These are phyloP conservation scores for Nymphalis urticae DNA, from an alignment of 2,888 invertebrate genomes.

Conservation along the genomic window DNA sequence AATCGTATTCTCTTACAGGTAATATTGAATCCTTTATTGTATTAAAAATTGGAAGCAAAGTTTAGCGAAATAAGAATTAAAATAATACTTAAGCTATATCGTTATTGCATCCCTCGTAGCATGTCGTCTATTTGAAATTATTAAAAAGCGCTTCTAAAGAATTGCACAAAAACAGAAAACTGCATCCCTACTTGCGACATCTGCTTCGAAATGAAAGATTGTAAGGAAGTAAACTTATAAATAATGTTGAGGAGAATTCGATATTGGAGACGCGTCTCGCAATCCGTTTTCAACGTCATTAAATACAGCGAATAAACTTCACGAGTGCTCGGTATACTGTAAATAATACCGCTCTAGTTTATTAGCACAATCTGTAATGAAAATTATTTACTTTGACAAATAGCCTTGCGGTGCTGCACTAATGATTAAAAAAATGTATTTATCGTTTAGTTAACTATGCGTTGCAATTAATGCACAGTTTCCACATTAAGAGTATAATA, in stretches of 20 bases:
- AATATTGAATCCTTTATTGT: background rate
- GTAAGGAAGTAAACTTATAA: constrained; percentile 7
- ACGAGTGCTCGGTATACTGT: background rate
- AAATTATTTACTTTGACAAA: constrained; percentile 19
- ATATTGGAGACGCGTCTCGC: constrained; percentile 6
- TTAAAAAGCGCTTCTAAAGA: constrained; percentile 21
- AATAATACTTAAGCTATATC: constrained; percentile 2
- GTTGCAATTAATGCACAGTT: background rate
- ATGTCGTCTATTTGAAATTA: constrained; percentile 11
- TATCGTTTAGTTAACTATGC: constrained; percentile 1
- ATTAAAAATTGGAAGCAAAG: background rate
- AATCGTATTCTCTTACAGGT: too few relatives aligned
- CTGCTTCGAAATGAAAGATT: constrained; percentile 25
- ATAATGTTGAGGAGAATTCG: constrained; percentile 12
- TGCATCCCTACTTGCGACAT: constrained; percentile 19
- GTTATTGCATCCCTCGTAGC: constrained; percentile 1
- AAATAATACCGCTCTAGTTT: constrained; percentile 11
- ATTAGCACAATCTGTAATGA: constrained; percentile 10
- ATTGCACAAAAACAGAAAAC: constrained; percentile 18
- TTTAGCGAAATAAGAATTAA: background rate
- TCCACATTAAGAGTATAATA: background rate
- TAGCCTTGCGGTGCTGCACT: background rate
- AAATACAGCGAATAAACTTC: constrained; percentile 4
- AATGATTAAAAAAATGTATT: background rate
- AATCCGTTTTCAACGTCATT: background rate